Evolutionary conservation across 2,113 vertebrate species (phyloP).

Genomic region (Podiceps cristatus): DNA sequence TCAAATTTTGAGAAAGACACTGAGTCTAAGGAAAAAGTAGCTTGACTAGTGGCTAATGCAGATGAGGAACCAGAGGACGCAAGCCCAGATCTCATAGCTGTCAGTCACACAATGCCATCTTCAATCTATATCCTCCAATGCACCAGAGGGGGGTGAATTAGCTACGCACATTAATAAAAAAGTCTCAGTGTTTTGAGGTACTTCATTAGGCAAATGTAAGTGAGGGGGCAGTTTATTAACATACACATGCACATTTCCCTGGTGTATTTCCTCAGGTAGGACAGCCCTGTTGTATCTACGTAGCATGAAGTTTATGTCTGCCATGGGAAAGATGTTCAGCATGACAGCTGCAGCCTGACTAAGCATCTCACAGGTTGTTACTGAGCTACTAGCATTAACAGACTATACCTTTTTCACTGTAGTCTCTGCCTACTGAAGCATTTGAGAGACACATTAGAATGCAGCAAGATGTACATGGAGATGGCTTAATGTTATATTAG

Average conservation of each 20-base stretch:
- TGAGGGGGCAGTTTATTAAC: not conserved
- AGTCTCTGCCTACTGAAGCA: slow-evolving; percentile 6
- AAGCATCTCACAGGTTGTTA: not conserved
- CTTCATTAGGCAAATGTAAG: not conserved
- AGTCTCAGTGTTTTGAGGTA: not conserved
- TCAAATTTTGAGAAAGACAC: not conserved
- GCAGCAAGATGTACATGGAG: not conserved
- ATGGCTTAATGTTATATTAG: not conserved
- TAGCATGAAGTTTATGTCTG: not conserved
- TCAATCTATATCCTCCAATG: not conserved
- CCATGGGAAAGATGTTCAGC: not conserved
- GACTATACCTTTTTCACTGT: not conserved
- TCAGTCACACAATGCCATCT: not conserved
- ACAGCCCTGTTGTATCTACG: not conserved
- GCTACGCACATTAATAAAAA: not conserved
- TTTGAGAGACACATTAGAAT: slow-evolving; percentile 10
- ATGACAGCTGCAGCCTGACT: not conserved
- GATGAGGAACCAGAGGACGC: not conserved
- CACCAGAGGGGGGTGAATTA: not conserved
- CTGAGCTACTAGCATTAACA: not conserved
- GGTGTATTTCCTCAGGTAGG: not conserved
- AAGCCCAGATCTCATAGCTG: not conserved
- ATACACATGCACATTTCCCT: not conserved
- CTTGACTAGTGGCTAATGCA: not conserved
- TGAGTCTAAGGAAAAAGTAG: not conserved